Base-by-base conservation (phyloP, 2,797 vertebrate genomes). In the Miichthys miiuy region DNA sequence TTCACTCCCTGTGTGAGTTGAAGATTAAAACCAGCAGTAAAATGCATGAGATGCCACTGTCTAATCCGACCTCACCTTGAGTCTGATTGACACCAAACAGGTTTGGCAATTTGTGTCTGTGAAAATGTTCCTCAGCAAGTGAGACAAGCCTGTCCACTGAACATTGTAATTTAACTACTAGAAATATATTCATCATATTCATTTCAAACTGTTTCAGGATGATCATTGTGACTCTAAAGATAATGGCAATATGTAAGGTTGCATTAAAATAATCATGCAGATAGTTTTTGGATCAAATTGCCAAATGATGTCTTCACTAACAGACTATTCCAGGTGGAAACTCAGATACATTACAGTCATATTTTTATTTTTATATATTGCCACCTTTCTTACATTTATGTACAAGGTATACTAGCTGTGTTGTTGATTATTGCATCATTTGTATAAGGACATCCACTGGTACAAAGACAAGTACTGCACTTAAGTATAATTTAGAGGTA, bases 61-160 rank as follows among this genome's bases (percentile, higher is more conserved):
- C 81, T 89, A 84, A 90, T 88, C 75, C 72, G 54, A 51, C 77
- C 64, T 79, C 70, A 81, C 62, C 75, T 80, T 69, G 54, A 87
- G 83, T 86, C 81, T 87, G 85, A 90, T 56, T 86, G 82, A 87
- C 79, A 86, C 51, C 56, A 18, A 63, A 67, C 67, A 81, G 11
- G 6, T 65, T 66, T 30, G 34, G 60, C 50, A 77, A 60, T 75
- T 82, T 69, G 67, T 3, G 30, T 63, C 63, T 20, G 65, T 27
- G 17, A 52, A 72, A 81, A 65, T 57, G 41, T 79, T 66, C 21
- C 41, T 56, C 46, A 62, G 48, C n/a, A 12, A 27, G 58, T 18
- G 63, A 64, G 46, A 34, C 17, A 6, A 67, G 51, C 62, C 34
- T 0, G 44, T 54, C 55, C 2, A 30, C 52, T 38, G 2, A 67